Conservation (phyloP, 2,113 vertebrate genomes). For the Neomonachus schauinslandi region DNA sequence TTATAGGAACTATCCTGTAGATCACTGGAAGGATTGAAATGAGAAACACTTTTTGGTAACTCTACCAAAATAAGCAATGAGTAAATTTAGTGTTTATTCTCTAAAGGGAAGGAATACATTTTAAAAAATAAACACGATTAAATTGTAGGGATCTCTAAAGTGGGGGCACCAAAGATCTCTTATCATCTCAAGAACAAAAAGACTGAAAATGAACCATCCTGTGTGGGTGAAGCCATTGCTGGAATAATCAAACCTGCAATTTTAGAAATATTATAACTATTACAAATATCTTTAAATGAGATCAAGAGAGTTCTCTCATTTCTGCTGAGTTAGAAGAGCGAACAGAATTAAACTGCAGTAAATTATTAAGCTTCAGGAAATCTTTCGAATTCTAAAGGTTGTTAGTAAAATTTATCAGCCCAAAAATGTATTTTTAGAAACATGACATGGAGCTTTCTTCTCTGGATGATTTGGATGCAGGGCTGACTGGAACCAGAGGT, state of each 20-base stretch:
- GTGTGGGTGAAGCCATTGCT: background rate
- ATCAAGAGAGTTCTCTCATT: background rate
- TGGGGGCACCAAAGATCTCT: background rate
- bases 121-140: background rate
- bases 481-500: background rate
- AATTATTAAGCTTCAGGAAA: background rate
- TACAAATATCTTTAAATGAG: background rate
- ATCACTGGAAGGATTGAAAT: background rate
- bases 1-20: background rate
- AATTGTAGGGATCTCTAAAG: background rate
- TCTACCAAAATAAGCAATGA: background rate
- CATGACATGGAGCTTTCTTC: background rate
- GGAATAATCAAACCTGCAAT: background rate
- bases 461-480: constrained; percentile 19
- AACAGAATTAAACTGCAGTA: background rate
- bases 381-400: background rate
- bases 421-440: constrained; percentile 65
- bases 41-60: background rate
- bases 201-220: background rate
- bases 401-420: constrained; percentile 57
- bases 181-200: background rate
- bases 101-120: background rate
- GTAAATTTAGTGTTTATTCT: background rate
- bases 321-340: background rate
- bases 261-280: background rate